Evolutionary conservation across 2,113 vertebrate genomes (phyloP), one percentile per base, ranked within the genome.

Genomic region (Gallinago paraguaiae): DNA sequence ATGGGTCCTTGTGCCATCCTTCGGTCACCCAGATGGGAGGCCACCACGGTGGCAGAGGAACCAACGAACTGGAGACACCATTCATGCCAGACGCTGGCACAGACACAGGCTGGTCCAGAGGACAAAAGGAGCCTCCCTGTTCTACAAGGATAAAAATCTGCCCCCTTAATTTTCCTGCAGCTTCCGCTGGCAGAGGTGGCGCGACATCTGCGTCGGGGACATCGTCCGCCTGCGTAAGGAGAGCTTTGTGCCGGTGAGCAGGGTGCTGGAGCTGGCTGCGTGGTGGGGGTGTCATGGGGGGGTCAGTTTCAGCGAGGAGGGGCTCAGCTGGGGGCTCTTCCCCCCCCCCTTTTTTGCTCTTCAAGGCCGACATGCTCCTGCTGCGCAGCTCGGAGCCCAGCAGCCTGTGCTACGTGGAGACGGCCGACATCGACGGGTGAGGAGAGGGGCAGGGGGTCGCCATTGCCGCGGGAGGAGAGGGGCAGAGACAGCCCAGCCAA

Each of bases 391-490:
- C 99, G 0, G 99, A 99, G 95, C 99, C 99, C 91, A 99, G 98
- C 97, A 99, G 99, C 96, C 86, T 99, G 75, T 99, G 99, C 97
- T 99, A 99, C 0, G 98, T 99, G 95, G 99, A 99, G 96, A 99
- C 99, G 0, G 98, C 98, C 0, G 99, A 99, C 92, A 99, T 99
- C 0, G 99, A 99, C 1, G 99, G 99, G 99, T 99, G 97, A 98
- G 97, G 27, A 86, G 30, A 22, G 12, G 27, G n/a, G 24, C 54
- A 43, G 5, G 2, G 7, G 14, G 7, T 6, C 2, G 0, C 35
- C 30, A 0, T 3, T 9, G 24, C 48, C 10, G 1, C 2, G 46
- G 9, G 4, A 27, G 75, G 8, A 12, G 14, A 22, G 46, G 45
- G 45, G 25, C 27, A 43, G 51, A 57, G 33, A n/a, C 48, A 33